A percentile compares a stretch with the other conserved stretches of the same genome.
Conservation (phyloP, 2,113 vertebrate species). For the Podilymbus podiceps region DNA sequence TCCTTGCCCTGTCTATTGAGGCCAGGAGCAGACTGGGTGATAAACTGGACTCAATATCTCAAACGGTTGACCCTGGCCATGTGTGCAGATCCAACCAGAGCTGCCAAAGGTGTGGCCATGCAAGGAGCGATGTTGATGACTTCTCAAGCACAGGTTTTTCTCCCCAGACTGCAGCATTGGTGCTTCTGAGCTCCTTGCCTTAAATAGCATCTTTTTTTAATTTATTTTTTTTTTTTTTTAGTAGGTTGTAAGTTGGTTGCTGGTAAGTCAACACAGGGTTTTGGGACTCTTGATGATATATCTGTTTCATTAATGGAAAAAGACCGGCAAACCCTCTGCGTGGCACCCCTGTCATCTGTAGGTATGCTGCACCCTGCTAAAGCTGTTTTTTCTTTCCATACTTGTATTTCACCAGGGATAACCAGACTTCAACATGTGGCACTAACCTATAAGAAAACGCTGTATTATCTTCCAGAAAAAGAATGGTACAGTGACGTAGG, state of each 20-base stretch:
- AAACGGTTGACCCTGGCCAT: background rate
- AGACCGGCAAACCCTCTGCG: background rate
- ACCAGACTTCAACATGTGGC: background rate
- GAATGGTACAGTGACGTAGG: background rate
- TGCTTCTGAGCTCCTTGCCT: background rate
- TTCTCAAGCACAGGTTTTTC: background rate
- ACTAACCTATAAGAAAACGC: background rate
- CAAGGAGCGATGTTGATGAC: background rate
- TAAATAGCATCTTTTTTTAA: background rate
- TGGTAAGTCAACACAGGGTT: background rate
- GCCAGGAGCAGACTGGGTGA: background rate
- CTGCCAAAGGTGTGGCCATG: fast-evolving
- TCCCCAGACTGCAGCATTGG: background rate
- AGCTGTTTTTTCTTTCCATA: background rate
- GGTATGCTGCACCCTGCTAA: background rate
- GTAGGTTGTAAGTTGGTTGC: background rate
- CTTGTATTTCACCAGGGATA: background rate
- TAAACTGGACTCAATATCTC: background rate
- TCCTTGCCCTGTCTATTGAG: background rate
- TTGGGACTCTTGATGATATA: background rate
- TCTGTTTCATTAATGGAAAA: background rate
- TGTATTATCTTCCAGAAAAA: background rate
- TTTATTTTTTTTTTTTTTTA: background rate
- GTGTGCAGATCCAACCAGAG: fast-evolving
- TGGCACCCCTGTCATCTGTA: background rate